Evolutionary conservation across 2,888 invertebrate species (phyloP), one percentile per base, ranked within the genome.

Genomic region (Petrolisthes manimaculis): DNA sequence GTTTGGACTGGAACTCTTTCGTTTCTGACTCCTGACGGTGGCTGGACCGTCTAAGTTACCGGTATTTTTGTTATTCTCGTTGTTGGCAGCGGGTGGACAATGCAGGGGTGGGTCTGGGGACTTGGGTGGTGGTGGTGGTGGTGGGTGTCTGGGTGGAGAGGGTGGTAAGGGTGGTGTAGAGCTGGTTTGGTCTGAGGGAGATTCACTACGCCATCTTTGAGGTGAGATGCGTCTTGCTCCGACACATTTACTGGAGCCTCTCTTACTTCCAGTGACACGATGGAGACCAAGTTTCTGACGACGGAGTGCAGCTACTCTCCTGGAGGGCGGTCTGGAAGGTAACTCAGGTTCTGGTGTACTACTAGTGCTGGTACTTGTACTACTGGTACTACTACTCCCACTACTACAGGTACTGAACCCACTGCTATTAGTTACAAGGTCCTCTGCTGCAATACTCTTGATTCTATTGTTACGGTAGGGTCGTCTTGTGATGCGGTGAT

Each of bases 291-390:
- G 55, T 71, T 84, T 83, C 61, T 83, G 78, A n/a, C 74, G 77
- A 9, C 84, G 54, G 5, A 87, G 80, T 21, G 86, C 86, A 54
- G 88, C 88, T 18, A 88, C 80, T 24, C 88, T 79, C 55, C 88
- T 75, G 14, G 88, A 88, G 0, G 88, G 88, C 37, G 84, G 84
- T 51, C 88, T 67, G 5, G 88, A 74, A 5, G 88, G 88, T 78
- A 88, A 56, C 80, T 88, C 88, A 21, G 88, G 88, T 24, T 88
- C 85, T n/a, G 88, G 88, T 18, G 88, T 88, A 71, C 88, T 88
- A 21, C 85, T 88, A n/a, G 84, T 85, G 14, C 82, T 82, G 75
- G 81, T 84, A 53, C 81, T 85, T 21, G 75, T 74, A 14, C 74
- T 71, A 53, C 82, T 82, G 21, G 56, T 77, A 37, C 24, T 54